Evolutionary conservation across 2,888 invertebrate species (phyloP).

Genomic region (Stegophylla sp.): DNA sequence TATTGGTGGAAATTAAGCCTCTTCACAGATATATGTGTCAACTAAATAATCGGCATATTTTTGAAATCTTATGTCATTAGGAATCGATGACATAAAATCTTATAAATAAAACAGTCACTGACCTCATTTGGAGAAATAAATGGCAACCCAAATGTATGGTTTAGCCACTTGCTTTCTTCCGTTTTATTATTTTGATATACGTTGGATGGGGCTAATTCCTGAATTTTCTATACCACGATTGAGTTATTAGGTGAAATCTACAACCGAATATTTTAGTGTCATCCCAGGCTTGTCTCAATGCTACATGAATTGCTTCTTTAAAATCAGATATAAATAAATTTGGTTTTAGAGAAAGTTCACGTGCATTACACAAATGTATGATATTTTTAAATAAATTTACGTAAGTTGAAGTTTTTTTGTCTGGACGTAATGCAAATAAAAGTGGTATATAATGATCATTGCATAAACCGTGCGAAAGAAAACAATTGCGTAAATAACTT

Average conservation of each 20-base stretch:
- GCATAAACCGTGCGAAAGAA: too few species aligned
- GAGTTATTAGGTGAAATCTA: too few species aligned
- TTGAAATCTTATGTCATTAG: too few species aligned
- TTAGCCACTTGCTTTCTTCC: conserved; percentile 4
- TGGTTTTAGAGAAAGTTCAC: background rate
- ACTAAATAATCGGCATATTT: too few species aligned
- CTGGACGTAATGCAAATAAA: background rate
- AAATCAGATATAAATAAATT: conserved; percentile 12
- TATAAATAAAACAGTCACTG: background rate
- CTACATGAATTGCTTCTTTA: background rate
- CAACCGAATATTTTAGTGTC: background rate
- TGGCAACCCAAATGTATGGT: conserved; percentile 2
- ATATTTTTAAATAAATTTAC: too few species aligned
- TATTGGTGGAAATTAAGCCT: too few species aligned
- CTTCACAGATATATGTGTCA: too few species aligned
- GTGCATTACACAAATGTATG: background rate
- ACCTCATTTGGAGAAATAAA: background rate
- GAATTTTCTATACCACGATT: background rate
- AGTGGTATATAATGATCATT: too few species aligned
- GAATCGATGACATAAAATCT: too few species aligned
- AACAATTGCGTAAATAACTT: too few species aligned
- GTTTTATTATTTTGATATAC: conserved; percentile 16
- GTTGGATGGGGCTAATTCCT: background rate
- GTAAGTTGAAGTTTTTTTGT: conserved; percentile 14
- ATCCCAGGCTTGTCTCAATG: too few species aligned